These are phyloP conservation scores for Muscina levida DNA, from an alignment of 2,888 invertebrate species.

Conservation along the genomic window DNA sequence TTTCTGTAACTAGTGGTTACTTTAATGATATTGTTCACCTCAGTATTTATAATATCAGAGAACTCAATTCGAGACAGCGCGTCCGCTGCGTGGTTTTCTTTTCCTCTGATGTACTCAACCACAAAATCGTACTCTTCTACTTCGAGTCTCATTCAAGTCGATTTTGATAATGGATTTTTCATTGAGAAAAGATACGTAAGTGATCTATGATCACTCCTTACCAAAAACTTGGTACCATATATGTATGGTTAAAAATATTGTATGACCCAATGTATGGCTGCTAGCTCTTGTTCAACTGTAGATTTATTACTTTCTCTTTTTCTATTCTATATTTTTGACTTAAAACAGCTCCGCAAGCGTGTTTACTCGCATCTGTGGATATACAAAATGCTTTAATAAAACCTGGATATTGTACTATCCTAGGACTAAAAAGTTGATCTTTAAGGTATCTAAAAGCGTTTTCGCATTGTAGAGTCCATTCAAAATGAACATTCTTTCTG, in stretches of 20 bases:
- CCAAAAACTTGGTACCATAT: too few relatives aligned
- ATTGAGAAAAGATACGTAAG: neutral
- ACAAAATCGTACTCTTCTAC: too few relatives aligned
- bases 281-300: neutral
- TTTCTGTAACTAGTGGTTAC: too few relatives aligned
- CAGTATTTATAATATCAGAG: too few relatives aligned
- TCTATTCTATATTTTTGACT: too few relatives aligned
- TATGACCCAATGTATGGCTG: too few relatives aligned
- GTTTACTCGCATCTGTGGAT: too few relatives aligned
- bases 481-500: neutral
- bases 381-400: too few relatives aligned
- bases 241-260: too few relatives aligned
- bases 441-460: neutral
- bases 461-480: neutral
- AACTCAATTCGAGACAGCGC: neutral
- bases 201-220: neutral
- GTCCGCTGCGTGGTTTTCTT: neutral
- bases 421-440: neutral
- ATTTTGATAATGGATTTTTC: neutral
- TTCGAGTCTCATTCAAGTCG: neutral
- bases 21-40: too few relatives aligned
- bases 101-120: neutral
- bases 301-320: neutral
- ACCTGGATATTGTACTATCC: neutral
- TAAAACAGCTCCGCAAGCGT: too few relatives aligned